Evolutionary conservation across 2,888 invertebrate species (phyloP).

Genomic region (Parnassius orleans): DNA sequence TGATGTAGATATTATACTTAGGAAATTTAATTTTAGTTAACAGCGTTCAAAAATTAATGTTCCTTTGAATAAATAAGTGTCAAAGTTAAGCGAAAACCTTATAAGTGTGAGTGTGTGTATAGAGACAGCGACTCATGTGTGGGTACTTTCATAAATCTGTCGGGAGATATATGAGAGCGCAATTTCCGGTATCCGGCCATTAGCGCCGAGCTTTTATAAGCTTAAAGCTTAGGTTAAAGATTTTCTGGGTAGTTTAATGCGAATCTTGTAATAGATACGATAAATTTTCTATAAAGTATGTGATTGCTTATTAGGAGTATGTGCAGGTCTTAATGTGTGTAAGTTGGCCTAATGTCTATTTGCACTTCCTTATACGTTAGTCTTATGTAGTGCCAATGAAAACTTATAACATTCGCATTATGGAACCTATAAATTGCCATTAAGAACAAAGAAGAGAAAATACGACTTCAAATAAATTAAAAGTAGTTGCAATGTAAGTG

Average conservation of each 20-base stretch:
- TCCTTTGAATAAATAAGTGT: conserved; percentile 76
- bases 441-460: conserved; percentile 37
- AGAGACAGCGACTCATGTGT: conserved; percentile 80
- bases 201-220: conserved; percentile 85
- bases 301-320: conserved; percentile 80
- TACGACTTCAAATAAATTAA: too few relatives aligned
- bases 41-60: conserved; percentile 64
- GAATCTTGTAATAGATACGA: conserved; percentile 81
- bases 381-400: conserved; percentile 30
- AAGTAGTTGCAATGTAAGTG: too few relatives aligned
- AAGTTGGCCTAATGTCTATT: conserved; percentile 77
- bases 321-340: conserved; percentile 79
- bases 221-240: conserved; percentile 82
- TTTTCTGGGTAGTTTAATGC: conserved; percentile 82
- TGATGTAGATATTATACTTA: too few relatives aligned
- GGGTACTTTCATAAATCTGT: conserved; percentile 94
- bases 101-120: conserved; percentile 46
- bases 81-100: conserved; percentile 61
- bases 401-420: conserved; percentile 19
- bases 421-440: conserved; percentile 32
- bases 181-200: conserved; percentile 95
- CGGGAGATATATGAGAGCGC: conserved; percentile 94
- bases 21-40: too few relatives aligned
- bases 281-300: conserved; percentile 81
- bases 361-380: conserved; percentile 39